Evolutionary conservation across 2,888 invertebrate species (phyloP).

Genomic region (Parascotia fuliginaria): DNA sequence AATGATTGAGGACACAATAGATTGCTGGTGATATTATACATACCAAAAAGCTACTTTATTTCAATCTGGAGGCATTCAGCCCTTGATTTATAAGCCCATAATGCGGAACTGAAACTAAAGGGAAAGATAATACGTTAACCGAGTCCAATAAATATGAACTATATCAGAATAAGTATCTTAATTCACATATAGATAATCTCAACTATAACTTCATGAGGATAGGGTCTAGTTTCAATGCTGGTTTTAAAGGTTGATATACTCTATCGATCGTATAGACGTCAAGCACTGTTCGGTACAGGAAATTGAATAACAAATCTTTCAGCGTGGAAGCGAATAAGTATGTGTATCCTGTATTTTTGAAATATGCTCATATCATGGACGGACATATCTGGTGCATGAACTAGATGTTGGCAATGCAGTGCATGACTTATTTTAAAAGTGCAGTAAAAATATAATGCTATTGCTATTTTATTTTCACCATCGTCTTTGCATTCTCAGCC

Average conservation of each 20-base stretch:
- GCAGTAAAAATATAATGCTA: no score
- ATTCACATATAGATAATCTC: constrained; percentile 7
- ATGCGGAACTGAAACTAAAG: constrained; percentile 2
- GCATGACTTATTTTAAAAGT: no score
- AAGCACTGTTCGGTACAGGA: constrained; percentile 28
- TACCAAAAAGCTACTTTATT: background rate
- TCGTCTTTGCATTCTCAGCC: no score
- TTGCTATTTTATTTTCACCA: no score
- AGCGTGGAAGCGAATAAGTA: constrained; percentile 33
- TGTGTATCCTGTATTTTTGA: constrained; percentile 39
- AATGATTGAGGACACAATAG: no score
- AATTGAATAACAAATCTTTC: constrained; percentile 51
- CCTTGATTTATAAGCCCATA: constrained; percentile 6
- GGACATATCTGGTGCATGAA: background rate
- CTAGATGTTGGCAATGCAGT: no score
- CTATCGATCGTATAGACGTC: constrained; percentile 37
- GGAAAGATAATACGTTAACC: constrained; percentile 10
- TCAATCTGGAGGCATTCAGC: background rate
- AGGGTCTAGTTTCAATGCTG: constrained; percentile 12
- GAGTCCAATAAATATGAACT: constrained; percentile 34
- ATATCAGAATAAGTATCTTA: constrained; percentile 23
- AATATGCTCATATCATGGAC: constrained; percentile 14
- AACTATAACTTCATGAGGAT: constrained; percentile 6
- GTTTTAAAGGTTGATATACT: constrained; percentile 23
- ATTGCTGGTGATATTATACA: no score